These are phyloP conservation scores for Copidosoma floridanum DNA, from an alignment of 1,140 invertebrate genomes.

Conservation along the genomic window DNA sequence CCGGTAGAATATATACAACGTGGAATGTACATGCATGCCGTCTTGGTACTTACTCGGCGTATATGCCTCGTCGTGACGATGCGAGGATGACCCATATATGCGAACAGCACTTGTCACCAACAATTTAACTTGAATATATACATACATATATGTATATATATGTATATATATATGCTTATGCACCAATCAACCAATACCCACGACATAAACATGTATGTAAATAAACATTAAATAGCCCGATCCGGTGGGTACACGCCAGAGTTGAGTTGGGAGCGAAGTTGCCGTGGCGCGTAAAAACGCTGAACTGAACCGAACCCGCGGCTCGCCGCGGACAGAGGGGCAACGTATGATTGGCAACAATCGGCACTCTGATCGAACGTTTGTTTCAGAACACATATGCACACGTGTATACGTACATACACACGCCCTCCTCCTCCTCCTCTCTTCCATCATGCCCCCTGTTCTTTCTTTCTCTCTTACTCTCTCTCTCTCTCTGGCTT, in stretches of 20 bases:
- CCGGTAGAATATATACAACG: too few species aligned
- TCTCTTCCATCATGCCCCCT: conserved; percentile 22
- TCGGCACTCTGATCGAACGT: conserved; percentile 55
- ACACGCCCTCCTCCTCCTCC: conserved; percentile 33
- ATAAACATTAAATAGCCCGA: background rate
- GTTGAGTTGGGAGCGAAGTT: conserved; percentile 31
- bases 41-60: too few species aligned
- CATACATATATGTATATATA: too few species aligned
- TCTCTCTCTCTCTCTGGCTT: conserved; percentile 22
- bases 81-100: too few species aligned
- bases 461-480: conserved; percentile 9
- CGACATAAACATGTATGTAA: background rate
- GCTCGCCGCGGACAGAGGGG: conserved; percentile 40
- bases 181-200: background rate
- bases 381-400: conserved; percentile 43
- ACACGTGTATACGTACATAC: conserved; percentile 2
- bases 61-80: too few species aligned
- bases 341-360: conserved; percentile 56
- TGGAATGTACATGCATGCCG: too few species aligned
- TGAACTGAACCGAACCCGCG: conserved; percentile 52
- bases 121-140: too few species aligned
- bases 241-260: background rate
- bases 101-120: background rate
- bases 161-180: too few species aligned
- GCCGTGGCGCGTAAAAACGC: conserved; percentile 50